Conservation (phyloP, 2,888 invertebrate species). For the Caenorhabditis becei region DNA sequence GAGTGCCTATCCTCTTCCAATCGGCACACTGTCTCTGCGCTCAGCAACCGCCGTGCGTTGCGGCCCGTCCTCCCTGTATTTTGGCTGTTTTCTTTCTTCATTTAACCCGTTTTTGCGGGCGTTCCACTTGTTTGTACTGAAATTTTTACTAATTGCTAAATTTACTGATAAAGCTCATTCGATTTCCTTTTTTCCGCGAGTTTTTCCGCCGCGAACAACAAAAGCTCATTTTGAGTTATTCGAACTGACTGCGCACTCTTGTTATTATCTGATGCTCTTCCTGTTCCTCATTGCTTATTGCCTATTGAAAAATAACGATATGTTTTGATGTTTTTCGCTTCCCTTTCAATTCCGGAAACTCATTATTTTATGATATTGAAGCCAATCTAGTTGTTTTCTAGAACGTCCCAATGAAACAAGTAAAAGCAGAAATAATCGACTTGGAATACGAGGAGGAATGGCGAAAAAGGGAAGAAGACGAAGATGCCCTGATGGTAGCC, state of each 20-base stretch:
- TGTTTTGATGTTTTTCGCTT: too few relatives aligned
- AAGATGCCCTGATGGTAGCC: constrained; percentile 66
- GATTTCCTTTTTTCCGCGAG: not conserved
- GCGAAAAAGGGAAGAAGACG: constrained; percentile 53
- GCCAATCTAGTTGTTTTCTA: not conserved
- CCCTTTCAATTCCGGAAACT: too few relatives aligned
- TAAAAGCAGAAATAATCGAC: constrained; percentile 61
- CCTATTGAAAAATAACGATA: too few relatives aligned
- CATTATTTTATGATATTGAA: too few relatives aligned
- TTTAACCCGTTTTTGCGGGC: constrained; percentile 40
- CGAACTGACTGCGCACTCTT: too few relatives aligned
- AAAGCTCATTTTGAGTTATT: too few relatives aligned
- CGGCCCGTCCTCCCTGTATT: constrained; percentile 14
- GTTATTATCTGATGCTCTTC: too few relatives aligned
- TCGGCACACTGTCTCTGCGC: constrained; percentile 40
- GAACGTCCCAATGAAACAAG: constrained; percentile 49
- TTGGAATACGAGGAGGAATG: constrained; percentile 61
- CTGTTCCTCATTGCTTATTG: too few relatives aligned
- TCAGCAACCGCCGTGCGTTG: constrained; percentile 11
- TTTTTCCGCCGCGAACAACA: too few relatives aligned
- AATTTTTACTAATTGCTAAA: constrained; percentile 1
- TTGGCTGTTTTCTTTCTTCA: constrained; percentile 22
- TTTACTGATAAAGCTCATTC: not conserved
- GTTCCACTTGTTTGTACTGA: constrained; percentile 22
- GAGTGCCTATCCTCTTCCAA: constrained; percentile 33